Base-by-base conservation (phyloP, 2,888 invertebrate species). In the Gerris lacustris region DNA sequence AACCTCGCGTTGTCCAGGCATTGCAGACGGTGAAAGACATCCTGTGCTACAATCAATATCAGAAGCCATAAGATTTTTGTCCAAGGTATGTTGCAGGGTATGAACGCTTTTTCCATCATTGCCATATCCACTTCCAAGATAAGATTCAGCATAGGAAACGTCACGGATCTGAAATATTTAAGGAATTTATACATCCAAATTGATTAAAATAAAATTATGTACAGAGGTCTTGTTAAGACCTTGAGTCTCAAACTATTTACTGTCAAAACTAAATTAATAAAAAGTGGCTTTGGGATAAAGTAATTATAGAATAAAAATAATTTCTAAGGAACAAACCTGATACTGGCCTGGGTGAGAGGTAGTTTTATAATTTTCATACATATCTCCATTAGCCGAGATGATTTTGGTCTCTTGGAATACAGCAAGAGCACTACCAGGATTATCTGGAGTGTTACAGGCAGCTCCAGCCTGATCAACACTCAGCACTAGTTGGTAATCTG, bases 51-150 rank as follows among this genome's bases (percentile, higher is more conserved):
- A 88, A 80, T 88, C 88, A 80, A 89, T 88, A 82, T 88, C 88
- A 73, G 89, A 88, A 80, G 89, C 88, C 78, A 88, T 86, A 77
- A 88, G 88, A 69, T 88, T 84, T 77, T 88, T 88, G 76, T 87
- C 87, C 74, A 84, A 80, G 82, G 84, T 76, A 81, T 84, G 77
- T 81, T 82, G 80, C 79, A 85, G 78, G 82, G 83, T 79, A 78
- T 82, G 80, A 9, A 18, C 15, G 9, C 17, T 64, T n/a, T 31
- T 81, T 84, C 77, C 81, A 78, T 79, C 74, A 66, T 78, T 76
- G 75, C 78, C 78, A 47, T 79, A 77, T 67, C 78, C 77, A 18
- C 45, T 63, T 6, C 71, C 69, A 71, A 86, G 80, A 75, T 85
- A 83, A 74, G 86, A 80, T 78, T 86, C 86, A 64, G 86, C 86